A percentile compares a stretch with the other conserved stretches of the same genome.
Evolutionary conservation across 2,113 vertebrate genomes (phyloP).

Genomic region (Dipodomys spectabilis): DNA sequence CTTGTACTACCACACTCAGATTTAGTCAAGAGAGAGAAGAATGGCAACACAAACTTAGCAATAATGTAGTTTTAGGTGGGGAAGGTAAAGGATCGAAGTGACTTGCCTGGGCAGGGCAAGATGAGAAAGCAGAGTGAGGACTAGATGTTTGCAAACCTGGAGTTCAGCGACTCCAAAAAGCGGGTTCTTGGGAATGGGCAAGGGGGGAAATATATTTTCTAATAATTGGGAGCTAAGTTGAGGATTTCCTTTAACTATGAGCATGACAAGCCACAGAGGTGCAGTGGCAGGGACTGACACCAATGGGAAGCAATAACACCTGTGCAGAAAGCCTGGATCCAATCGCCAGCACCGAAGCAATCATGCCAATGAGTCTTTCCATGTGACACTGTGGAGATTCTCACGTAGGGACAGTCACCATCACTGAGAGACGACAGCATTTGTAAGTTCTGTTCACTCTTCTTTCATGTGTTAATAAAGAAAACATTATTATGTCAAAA

Average conservation of each 20-base stretch:
- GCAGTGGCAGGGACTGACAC: background rate
- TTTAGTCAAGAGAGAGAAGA: background rate
- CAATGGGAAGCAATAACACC: background rate
- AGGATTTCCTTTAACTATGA: constrained; percentile 18
- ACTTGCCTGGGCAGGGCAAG: fast-evolving
- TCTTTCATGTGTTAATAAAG: background rate
- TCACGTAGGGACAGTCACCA: no score
- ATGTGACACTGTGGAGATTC: no score
- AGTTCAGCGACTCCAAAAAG: background rate
- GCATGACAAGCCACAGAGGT: background rate
- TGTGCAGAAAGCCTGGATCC: no score
- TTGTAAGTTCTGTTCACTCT: background rate
- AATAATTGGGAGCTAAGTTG: background rate
- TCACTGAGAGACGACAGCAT: no score
- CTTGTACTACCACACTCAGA: no score
- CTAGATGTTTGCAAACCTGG: background rate
- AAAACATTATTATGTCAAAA: background rate
- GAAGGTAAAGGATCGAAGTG: background rate
- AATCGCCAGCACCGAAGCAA: no score
- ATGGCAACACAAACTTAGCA: background rate
- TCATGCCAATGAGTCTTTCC: no score
- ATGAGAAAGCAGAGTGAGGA: background rate
- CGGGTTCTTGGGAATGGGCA: background rate
- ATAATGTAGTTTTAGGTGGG: background rate
- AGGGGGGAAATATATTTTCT: background rate